phyloP scores from a whole-genome alignment of 2,888 invertebrate genomes.

The Psococerastis gibbosa region DNA sequence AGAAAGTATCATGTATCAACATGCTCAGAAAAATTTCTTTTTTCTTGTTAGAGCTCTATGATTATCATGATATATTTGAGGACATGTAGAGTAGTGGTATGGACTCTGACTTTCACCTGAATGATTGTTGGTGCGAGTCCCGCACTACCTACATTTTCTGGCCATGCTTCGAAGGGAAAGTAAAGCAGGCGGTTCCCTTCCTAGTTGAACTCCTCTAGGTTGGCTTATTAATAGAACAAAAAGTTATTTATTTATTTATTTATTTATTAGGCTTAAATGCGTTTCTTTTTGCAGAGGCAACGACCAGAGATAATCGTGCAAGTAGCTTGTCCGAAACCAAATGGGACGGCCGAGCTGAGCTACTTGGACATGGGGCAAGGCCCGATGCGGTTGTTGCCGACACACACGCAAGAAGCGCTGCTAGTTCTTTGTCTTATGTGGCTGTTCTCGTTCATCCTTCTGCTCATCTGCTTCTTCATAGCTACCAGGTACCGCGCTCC shows the following conservation, averaged over 20 bases:
- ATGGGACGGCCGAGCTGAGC: conserved; percentile 35
- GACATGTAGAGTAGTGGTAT: too few species aligned
- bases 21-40: too few species aligned
- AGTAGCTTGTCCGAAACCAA: conserved; percentile 59
- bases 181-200: too few species aligned
- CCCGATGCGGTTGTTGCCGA: neutral
- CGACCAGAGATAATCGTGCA: conserved; percentile 76
- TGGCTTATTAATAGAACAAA: conserved; percentile 10
- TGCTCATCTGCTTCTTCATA: neutral
- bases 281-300: conserved; percentile 41
- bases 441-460: neutral
- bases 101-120: too few species aligned
- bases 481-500: neutral
- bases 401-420: neutral
- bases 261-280: conserved; percentile 15
- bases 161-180: too few species aligned
- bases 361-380: conserved; percentile 17
- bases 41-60: too few species aligned
- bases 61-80: too few species aligned
- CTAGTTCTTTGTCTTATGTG: neutral
- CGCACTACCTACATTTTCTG: too few species aligned
- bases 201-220: too few species aligned
- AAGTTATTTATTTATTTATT: conserved; percentile 7
- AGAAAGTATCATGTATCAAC: too few species aligned
- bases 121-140: too few species aligned